A percentile compares a stretch with the other conserved stretches of the same genome.
These are phyloP conservation scores for Pseudorasbora parva DNA, from an alignment of 2,113 vertebrate genomes.

Conservation along the genomic window DNA sequence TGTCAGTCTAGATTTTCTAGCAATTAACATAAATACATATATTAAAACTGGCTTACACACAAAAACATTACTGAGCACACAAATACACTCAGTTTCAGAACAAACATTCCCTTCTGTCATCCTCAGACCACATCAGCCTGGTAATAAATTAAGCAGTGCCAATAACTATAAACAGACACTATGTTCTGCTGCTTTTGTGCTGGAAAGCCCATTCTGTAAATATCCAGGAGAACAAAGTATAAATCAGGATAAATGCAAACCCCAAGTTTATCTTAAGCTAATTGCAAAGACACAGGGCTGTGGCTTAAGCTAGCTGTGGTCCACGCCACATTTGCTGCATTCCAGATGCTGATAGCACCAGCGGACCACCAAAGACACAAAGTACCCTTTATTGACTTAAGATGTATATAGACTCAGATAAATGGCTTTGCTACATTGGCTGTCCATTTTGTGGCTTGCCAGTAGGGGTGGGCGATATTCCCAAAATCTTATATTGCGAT, in stretches of 20 bases:
- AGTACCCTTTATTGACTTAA: conserved; percentile 69
- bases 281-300: conserved; percentile 71
- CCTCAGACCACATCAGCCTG: conserved; percentile 59
- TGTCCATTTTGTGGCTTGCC: conserved; percentile 61
- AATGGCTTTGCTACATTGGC: conserved; percentile 67
- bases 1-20: background rate
- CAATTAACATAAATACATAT: too few relatives aligned
- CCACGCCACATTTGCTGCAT: conserved; percentile 63
- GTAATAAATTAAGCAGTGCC: conserved; percentile 69
- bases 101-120: conserved; percentile 58
- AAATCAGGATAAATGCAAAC: conserved; percentile 71
- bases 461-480: background rate
- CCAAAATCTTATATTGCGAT: too few relatives aligned
- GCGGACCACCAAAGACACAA: conserved; percentile 77
- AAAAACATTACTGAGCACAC: conserved; percentile 7
- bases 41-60: background rate
- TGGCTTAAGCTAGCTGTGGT: conserved; percentile 63
- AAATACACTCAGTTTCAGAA: conserved; percentile 47
- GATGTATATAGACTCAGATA: conserved; percentile 72
- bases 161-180: conserved; percentile 73
- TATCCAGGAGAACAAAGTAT: conserved; percentile 71
- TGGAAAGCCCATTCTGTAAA: conserved; percentile 76
- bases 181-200: conserved; percentile 71
- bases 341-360: conserved; percentile 76
- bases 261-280: conserved; percentile 76